Base-by-base conservation (phyloP, 1,140 invertebrate species). In the Aphaenogaster rudis region DNA sequence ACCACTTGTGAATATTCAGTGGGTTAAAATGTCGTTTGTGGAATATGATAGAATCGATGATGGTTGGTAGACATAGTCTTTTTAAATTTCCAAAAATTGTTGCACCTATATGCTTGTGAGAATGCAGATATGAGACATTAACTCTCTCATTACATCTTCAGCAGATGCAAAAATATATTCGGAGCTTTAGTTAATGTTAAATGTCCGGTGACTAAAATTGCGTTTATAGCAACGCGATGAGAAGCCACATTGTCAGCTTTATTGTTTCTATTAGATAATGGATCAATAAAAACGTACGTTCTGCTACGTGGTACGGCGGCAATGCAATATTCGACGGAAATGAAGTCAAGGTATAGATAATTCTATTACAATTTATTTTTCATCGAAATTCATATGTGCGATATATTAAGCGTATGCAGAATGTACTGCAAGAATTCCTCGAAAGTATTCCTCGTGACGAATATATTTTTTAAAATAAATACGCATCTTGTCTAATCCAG, bases 261-360 rank as follows among this genome's bases (percentile, higher is more conserved):
- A 91, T 89, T 91, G 86, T 88, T 88, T 91, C 86, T 91, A 91
- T 91, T 91, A 88, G 82, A 91, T 91, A 91, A 91, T 91, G 86
- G 86, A 79, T 89, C 86, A 91, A 88, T 91, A 91, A 91, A 91
- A 59, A 90, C 39, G 21, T 79, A 86, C 57, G 67, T 72, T 86
- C 86, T 76, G 42, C 45, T 80, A 79, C 57, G 15, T 89, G 67
- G 78, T 61, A 87, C 77, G 76, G n/a, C 17, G 36, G 42, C 63
- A 28, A 33, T 69, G n/a, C 8, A 57, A 78, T 80, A 71, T 78
- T 69, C 63, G n/a, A 67, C 78, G 45, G 78, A 80, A 67, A 67
- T 66, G 7, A 11, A 79, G 17, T 67, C 61, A 50, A n/a, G 39
- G 33, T 15, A 54, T 45, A 77, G 39, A 59, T 80, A 67, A 80